Base-by-base conservation (phyloP, 2,113 vertebrate species). In the Xenopus laevis region DNA sequence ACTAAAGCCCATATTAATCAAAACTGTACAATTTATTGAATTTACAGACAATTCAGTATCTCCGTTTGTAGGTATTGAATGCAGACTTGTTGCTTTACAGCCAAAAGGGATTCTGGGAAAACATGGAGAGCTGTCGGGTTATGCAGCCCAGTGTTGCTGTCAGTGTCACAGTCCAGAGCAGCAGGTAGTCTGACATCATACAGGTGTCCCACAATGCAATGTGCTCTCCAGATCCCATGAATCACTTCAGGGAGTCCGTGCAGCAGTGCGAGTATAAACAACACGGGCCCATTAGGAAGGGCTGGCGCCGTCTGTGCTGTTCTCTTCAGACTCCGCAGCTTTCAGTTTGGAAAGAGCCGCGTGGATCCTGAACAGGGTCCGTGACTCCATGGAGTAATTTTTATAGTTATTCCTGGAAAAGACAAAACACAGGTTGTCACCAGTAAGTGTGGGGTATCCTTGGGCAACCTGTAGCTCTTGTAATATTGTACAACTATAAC, bases 361-460 rank as follows among this genome's bases (percentile, higher is more conserved):
- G 15, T 94, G 93, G 11, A 94, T 81, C 72, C 93, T 85, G 84
- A 93, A 94, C 71, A 91, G 87, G 0, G 92, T 93, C 1, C 92
- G 88, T 2, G 92, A 93, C 73, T 94, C 92, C 92, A 94, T 94
- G 0, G 92, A 93, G 80, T 93, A 94, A 12, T 92, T 90, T 80
- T 93, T 94, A 86, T 92, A 94, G 84, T 87, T 89, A 53, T 88
- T 86, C 69, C 92, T 93, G 17, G 1, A 55, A 59, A 10, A 52
- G 10, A 55, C n/a, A 27, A 21, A 68, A 15, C 21, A 44, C 21
- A 45, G 2, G 18, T 53, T 3, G 9, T 62, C 10, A 62, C 21
- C 9, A 4, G 47, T 13, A 13, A 50, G 33, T 40, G 6, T 40
- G 33, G 33, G 33, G 33, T 9, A 40, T 6, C 33, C 33, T 40